These are phyloP conservation scores for Centrocercus urophasianus DNA, from an alignment of 2,113 vertebrate species.

Conservation along the genomic window DNA sequence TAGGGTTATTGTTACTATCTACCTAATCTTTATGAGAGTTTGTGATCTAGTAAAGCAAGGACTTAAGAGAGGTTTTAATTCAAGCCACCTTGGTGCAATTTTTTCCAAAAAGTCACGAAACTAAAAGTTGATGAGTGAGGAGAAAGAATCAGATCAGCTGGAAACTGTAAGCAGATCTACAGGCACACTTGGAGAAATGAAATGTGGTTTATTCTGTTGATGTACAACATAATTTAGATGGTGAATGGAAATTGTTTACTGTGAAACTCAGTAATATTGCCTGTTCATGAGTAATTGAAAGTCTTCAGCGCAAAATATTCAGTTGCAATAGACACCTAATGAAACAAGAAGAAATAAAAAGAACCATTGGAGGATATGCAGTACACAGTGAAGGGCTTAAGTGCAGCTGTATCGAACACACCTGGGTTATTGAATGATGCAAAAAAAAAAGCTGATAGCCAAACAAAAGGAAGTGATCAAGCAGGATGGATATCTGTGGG, in stretches of 20 bases:
- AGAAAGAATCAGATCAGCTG: neutral
- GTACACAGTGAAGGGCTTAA: neutral
- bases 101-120: neutral
- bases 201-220: conserved; percentile 19
- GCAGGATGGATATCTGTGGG: neutral
- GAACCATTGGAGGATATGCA: neutral
- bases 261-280: conserved; percentile 36
- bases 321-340: conserved; percentile 29
- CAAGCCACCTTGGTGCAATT: neutral
- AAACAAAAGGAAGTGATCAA: neutral
- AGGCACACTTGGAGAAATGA: conserved; percentile 14
- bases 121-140: neutral
- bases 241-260: conserved; percentile 41
- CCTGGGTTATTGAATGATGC: neutral
- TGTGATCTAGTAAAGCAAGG: neutral
- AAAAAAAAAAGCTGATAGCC: neutral
- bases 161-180: neutral
- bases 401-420: neutral
- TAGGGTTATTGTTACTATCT: neutral
- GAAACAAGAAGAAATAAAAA: conserved; percentile 44
- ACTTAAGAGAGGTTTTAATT: neutral
- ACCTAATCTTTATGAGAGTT: neutral
- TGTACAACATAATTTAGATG: conserved; percentile 27
- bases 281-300: conserved; percentile 60
- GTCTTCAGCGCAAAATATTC: conserved; percentile 40